Base-by-base conservation (phyloP, 2,113 vertebrate species). In the Spizaetus ornatus region DNA sequence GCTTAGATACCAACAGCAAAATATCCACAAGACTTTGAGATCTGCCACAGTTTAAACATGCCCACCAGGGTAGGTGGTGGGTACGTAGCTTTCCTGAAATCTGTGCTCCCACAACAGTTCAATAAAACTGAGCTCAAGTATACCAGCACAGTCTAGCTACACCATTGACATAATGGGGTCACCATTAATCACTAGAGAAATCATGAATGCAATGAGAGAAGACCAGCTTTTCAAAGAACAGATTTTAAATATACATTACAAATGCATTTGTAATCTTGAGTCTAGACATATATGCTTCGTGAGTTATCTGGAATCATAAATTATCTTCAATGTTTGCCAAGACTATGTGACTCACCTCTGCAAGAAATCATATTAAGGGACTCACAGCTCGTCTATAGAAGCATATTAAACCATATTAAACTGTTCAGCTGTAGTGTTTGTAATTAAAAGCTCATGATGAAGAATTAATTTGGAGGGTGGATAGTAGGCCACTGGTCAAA, bases 201-300 rank as follows among this genome's bases (percentile, higher is more conserved):
- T 66, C 63, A 61, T 19, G 21, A 92, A 65, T 31, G 12, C 36
- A 80, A 15, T 65, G 21, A 90, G 20, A 82, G 18, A 86, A 79
- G 66, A 58, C 61, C 17, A 6, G 11, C 42, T 86, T 95, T 92
- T 86, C 42, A 74, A 90, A 88, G 67, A 94, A 81, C n/a, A 74
- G 61, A 63, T 71, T 94, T 95, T 70, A 91, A 96, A 91, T 92
- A 88, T 85, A 77, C 21, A 93, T 73, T 81, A 53, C 26, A 83
- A 93, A 92, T 42, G 34, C 45, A 88, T 78, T 90, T 78, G 45
- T 70, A 88, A 88, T 65, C 31, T 76, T 63, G 58, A 88, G 40
- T 61, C 36, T 77, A 62, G 90, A 59, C 34, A 52, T 47, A 69
- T 0, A 26, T 13, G 36, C 27, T 88, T 69, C 86, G 19, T 66